A percentile compares a stretch with the other conserved stretches of the same genome.
Conservation (phyloP, 1,140 invertebrate genomes). For the Drosophila virilis region DNA sequence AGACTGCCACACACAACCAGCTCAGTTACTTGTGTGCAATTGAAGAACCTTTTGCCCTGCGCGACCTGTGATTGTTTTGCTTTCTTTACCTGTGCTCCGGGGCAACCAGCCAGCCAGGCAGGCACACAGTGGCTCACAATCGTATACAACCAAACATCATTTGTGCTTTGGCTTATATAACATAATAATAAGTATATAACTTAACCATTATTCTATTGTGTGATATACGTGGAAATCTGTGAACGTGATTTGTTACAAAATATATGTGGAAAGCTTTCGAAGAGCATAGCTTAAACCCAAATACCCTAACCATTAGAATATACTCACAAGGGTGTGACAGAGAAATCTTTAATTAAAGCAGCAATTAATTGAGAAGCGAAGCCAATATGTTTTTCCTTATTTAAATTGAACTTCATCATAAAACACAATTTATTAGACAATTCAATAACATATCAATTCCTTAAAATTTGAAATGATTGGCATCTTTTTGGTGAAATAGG, state of each 20-base stretch:
- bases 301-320: too few relatives aligned
- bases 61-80: conserved; percentile 38
- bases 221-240: conserved; percentile 20
- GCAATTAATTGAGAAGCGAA: too few relatives aligned
- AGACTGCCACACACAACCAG: neutral
- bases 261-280: neutral
- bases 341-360: too few relatives aligned
- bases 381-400: too few relatives aligned
- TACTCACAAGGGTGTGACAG: too few relatives aligned
- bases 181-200: conserved; percentile 27
- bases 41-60: conserved; percentile 35
- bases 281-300: neutral
- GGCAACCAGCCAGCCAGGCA: conserved; percentile 1
- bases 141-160: neutral
- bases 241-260: conserved; percentile 20
- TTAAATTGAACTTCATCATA: too few relatives aligned
- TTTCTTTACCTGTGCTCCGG: conserved; percentile 14
- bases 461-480: too few relatives aligned
- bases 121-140: neutral
- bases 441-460: too few relatives aligned
- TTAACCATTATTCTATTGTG: conserved; percentile 32
- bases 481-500: too few relatives aligned
- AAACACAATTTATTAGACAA: too few relatives aligned
- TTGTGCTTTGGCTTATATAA: conserved; percentile 18
- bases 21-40: conserved; percentile 16